Percentiles rank a stretch among this genome's conserved stretches.
These are phyloP conservation scores for Ictalurus punctatus DNA, from an alignment of 2,113 vertebrate genomes.

Conservation along the genomic window DNA sequence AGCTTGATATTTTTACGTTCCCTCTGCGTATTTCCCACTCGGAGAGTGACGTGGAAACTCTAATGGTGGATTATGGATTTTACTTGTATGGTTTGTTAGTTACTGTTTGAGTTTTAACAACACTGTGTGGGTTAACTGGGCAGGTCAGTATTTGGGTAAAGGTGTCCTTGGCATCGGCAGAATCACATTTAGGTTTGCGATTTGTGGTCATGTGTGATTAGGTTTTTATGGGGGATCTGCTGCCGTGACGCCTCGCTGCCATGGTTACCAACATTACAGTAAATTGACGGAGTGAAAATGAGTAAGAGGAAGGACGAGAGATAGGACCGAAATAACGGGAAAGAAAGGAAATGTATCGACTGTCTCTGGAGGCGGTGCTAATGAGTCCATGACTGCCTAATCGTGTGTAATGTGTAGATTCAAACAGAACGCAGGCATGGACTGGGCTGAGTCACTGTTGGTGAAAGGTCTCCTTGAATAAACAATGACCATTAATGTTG, in stretches of 20 bases:
- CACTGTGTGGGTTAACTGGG: not conserved
- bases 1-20: not conserved
- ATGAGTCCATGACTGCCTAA: not conserved
- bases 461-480: not conserved
- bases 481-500: not conserved
- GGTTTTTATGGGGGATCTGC: not conserved
- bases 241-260: not conserved
- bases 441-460: not conserved
- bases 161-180: not conserved
- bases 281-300: not conserved
- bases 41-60: not conserved
- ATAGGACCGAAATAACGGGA: not conserved
- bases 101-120: not conserved
- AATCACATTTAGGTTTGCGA: not conserved
- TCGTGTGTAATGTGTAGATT: not conserved
- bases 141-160: not conserved
- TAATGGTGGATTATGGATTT: not conserved
- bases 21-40: not conserved
- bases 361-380: not conserved
- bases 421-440: not conserved
- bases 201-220: not conserved
- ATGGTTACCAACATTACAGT: conserved; percentile 36
- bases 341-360: not conserved
- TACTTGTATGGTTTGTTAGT: not conserved
- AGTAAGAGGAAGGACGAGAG: not conserved